Conservation (phyloP, 2,797 vertebrate species). For the Staurois parvus region DNA sequence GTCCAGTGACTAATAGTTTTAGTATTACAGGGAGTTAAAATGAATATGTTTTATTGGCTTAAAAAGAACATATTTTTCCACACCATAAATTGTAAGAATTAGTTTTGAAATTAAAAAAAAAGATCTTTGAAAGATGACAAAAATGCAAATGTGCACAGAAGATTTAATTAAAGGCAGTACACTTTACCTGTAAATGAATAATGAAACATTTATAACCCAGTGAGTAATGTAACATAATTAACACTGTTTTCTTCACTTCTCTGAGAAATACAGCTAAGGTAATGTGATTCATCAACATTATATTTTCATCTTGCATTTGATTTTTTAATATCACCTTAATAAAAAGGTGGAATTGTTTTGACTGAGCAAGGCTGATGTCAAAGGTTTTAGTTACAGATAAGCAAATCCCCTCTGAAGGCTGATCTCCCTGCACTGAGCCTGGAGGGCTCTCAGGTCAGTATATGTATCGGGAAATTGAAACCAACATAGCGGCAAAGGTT, state of each 20-base stretch:
- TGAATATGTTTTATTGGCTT: too few species aligned
- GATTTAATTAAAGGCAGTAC: background rate
- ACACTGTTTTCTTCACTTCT: background rate
- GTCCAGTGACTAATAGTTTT: too few species aligned
- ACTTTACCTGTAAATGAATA: background rate
- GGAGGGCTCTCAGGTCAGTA: background rate
- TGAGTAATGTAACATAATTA: background rate
- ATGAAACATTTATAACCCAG: background rate
- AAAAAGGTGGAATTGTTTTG: background rate
- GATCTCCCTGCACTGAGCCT: background rate
- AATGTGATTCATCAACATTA: background rate
- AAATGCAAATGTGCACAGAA: background rate
- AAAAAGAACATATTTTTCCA: too few species aligned
- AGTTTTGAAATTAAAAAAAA: background rate
- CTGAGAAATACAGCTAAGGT: too few species aligned
- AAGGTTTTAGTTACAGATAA: background rate
- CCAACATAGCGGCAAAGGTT: background rate
- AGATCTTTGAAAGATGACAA: background rate
- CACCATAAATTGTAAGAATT: too few species aligned
- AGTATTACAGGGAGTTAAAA: too few species aligned
- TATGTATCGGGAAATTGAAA: background rate
- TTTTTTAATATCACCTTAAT: background rate
- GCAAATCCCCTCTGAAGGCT: background rate
- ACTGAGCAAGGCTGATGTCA: background rate
- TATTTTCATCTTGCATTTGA: background rate